Percentiles rank a stretch among this genome's conserved stretches.
These are phyloP conservation scores for Deladenus siricidicola DNA, from an alignment of 2,888 invertebrate genomes.

Conservation along the genomic window DNA sequence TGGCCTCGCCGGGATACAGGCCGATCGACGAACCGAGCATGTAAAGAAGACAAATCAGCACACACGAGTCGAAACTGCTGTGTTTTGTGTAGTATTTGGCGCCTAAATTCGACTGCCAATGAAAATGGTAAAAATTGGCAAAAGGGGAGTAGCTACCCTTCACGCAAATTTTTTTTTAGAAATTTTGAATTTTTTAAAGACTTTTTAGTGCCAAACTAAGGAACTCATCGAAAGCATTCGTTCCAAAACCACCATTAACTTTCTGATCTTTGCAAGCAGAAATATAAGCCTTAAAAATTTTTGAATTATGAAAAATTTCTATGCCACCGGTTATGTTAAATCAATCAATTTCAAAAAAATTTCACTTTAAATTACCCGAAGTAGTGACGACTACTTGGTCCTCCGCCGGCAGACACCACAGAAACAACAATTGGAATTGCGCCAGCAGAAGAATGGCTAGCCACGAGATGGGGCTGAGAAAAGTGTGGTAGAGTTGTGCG, in stretches of 20 bases:
- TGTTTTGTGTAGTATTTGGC: slow-evolving; percentile 5
- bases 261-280: no score
- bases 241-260: no score
- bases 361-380: slow-evolving; percentile 5
- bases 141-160: no score
- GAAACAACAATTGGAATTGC: slow-evolving; percentile 27
- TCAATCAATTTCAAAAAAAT: neutral
- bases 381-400: slow-evolving; percentile 19
- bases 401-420: slow-evolving; percentile 29
- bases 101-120: slow-evolving; percentile 3
- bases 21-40: slow-evolving; percentile 20
- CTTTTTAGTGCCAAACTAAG: no score
- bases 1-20: slow-evolving; percentile 17
- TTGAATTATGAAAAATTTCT: no score
- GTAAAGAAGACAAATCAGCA: slow-evolving; percentile 26
- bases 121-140: no score
- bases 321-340: no score
- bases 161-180: no score
- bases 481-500: neutral
- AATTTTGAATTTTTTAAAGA: no score
- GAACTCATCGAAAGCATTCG: no score
- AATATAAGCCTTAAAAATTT: no score
- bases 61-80: slow-evolving; percentile 19
- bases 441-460: slow-evolving; percentile 13
- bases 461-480: slow-evolving; percentile 13